Evolutionary conservation across 2,797 vertebrate species (phyloP).

Genomic region (Prionace glauca): DNA sequence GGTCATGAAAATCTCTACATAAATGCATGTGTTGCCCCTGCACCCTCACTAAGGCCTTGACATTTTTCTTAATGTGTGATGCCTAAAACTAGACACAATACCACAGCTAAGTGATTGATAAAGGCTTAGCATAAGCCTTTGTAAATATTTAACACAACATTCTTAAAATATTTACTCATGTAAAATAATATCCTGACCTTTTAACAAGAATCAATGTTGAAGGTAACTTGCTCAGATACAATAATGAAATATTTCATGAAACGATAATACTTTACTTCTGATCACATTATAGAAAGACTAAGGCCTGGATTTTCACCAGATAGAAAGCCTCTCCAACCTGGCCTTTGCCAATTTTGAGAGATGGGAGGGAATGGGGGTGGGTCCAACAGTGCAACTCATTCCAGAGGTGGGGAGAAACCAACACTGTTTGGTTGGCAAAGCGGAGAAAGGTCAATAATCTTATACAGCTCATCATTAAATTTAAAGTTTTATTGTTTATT

Average conservation of each 20-base stretch:
- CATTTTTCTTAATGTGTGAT: not conserved
- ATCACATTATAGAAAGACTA: not conserved
- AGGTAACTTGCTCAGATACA: not conserved
- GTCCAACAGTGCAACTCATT: too few species aligned
- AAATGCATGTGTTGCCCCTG: not conserved
- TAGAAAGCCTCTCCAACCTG: too few species aligned
- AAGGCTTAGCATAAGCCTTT: not conserved
- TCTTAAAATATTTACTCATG: not conserved
- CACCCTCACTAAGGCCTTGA: not conserved
- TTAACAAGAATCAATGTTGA: not conserved
- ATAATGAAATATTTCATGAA: not conserved
- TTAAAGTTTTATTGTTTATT: too few species aligned
- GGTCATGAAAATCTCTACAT: too few species aligned
- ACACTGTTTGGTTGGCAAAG: too few species aligned
- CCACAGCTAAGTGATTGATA: not conserved
- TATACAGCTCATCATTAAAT: not conserved
- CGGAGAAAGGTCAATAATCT: not conserved
- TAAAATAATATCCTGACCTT: not conserved
- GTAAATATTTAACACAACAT: not conserved
- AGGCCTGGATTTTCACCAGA: too few species aligned
- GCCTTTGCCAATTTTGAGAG: too few species aligned
- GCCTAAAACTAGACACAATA: not conserved
- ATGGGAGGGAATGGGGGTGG: too few species aligned
- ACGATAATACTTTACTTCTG: not conserved
- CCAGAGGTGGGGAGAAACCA: too few species aligned